Base-by-base conservation (phyloP, 2,888 invertebrate species). In the Tetrapedia diversipes region DNA sequence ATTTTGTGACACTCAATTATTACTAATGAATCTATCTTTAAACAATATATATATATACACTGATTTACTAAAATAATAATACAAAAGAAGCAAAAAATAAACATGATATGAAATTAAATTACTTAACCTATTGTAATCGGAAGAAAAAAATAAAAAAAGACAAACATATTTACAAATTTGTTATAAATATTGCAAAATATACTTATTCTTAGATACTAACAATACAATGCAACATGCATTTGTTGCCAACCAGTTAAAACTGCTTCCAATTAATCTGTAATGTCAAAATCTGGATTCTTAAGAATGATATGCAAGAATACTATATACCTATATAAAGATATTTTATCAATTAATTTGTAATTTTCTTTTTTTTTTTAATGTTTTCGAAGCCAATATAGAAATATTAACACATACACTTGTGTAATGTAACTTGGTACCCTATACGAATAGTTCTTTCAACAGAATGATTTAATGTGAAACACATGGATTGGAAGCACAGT, bases 201-300 rank as follows among this genome's bases (percentile, higher is more conserved):
- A 49, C 2, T 60, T 22, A 32, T 41, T 7, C 53, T 34, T 34
- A 34, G 8, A 65, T 49, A 77, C 77, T 79, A 79, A 79, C 79
- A 41, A 72, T 68, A 51, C 64, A 47, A 51, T 61, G 39, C n/a
- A 64, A 72, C 60, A 77, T 60, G 45, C 79, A 79, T 79, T 68
- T 68, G 76, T 63, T 47, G 67, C 63, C 54, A 66, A 47, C 39
- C 45, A 32, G 51, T 47, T 45, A 49, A 67, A 68, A 45, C 39
- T 49, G 34, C 34, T 41, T 64, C 14, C 29, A 34, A 19, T 61
- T 43, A 73, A 64, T 73, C 14, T 16, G 19, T 27, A 27, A 63
- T 73, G 66, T 59, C 76, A 71, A 64, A 60, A 54, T 61, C 24
- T 24, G 29, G 24, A 19, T 63, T 64, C 10, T 54, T 49, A 56